phyloP scores from a whole-genome alignment of 2,888 invertebrate species.

The Drepanosiphum platanoidis region DNA sequence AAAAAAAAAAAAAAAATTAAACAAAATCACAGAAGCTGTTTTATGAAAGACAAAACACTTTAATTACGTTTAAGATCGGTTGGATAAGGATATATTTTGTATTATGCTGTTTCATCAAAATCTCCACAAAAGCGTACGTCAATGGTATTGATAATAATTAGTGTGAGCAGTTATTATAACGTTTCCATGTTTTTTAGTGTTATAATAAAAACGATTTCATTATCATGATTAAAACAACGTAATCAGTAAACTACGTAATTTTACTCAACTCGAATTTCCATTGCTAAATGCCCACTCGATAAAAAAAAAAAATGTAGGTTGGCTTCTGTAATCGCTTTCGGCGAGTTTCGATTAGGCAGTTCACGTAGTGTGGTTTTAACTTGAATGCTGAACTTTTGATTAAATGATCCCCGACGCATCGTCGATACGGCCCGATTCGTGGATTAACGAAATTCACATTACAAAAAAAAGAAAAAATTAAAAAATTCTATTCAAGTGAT shows the following conservation, averaged over 20 bases:
- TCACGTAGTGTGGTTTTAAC: not conserved
- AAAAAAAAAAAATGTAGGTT: too few relatives aligned
- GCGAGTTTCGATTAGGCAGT: too few relatives aligned
- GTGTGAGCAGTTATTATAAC: not conserved
- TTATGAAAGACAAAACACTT: constrained; percentile 6
- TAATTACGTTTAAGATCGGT: not conserved
- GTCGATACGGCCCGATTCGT: not conserved
- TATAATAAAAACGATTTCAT: too few relatives aligned
- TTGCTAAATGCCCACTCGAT: too few relatives aligned
- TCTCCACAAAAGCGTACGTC: not conserved
- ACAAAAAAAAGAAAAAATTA: not conserved
- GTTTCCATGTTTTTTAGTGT: not conserved
- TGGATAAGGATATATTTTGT: constrained; percentile 4
- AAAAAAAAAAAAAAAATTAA: not conserved
- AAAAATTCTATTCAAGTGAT: not conserved
- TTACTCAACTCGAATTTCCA: too few relatives aligned
- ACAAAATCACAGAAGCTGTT: not conserved
- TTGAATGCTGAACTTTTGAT: constrained; percentile 1
- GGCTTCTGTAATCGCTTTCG: not conserved
- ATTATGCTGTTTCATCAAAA: not conserved
- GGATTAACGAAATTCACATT: not conserved
- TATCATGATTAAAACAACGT: too few relatives aligned
- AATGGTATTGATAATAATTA: not conserved
- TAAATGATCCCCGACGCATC: not conserved
- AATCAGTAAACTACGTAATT: too few relatives aligned